Base-by-base conservation (phyloP, 2,797 vertebrate genomes). In the Ataeniobius toweri region DNA sequence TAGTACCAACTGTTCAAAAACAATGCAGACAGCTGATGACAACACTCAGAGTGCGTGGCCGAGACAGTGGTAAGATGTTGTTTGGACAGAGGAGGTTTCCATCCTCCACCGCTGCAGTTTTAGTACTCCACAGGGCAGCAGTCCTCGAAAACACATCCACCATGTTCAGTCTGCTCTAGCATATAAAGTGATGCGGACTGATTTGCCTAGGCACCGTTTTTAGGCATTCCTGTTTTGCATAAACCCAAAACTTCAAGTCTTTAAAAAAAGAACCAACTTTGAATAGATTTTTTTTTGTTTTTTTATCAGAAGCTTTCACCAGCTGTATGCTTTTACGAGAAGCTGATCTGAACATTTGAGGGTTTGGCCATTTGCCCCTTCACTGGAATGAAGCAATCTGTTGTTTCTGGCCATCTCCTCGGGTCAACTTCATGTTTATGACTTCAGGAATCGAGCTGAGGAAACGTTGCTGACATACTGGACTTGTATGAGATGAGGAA, bases 1-100 rank as follows among this genome's bases (percentile, higher is more conserved):
- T 95, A 95, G 93, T 85, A 88, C 81, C 91, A 88, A 95, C 95
- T 95, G 95, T 95, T 94, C 87, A 92, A 90, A 95, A 94, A 94
- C 94, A 95, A 94, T 94, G 92, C 77, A 77, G 92, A 90, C 53
- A 83, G 83, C 91, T 89, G 93, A 93, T 90, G 93, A 93, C 92
- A 92, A 92, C 84, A 77, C 89, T 88, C 69, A 53, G 81, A 85
- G 79, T 72, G 77, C 55, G 9, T 50, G 46, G 78, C 8, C n/a
- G 84, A 88, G 86, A 81, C 87, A 69, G 80, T 77, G 53, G 83
- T 80, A 28, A 77, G 76, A 83, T 77, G 82, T 77, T 90, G 89
- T 92, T 91, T 90, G 90, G 89, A 89, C 87, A 89, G 87, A 89
- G 84, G 82, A 87, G 78, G 87, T 88, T 90, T 90, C 84, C 71